Evolutionary conservation across 2,888 invertebrate species (phyloP).

Genomic region (Leistus spinibarbis): DNA sequence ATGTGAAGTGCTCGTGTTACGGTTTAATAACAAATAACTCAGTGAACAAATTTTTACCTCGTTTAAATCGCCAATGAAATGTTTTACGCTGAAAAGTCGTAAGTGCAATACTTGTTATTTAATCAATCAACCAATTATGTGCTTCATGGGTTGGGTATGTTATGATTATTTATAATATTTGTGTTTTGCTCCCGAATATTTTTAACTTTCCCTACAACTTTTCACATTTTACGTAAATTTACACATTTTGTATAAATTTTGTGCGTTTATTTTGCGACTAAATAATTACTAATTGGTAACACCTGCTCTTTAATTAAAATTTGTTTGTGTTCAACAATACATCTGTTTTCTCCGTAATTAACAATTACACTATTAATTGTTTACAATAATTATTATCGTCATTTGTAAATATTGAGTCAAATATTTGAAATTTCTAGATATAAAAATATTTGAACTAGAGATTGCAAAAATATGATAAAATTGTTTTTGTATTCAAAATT

Average conservation of each 20-base stretch:
- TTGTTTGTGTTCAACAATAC: not conserved
- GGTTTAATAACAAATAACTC: constrained; percentile 38
- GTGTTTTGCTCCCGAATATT: not conserved
- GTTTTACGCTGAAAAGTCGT: not conserved
- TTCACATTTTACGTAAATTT: too few species aligned
- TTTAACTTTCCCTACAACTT: too few species aligned
- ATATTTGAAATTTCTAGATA: too few species aligned
- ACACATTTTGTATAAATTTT: not conserved
- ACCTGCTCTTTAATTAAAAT: not conserved
- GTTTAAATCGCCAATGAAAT: not conserved
- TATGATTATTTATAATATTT: constrained; percentile 29
- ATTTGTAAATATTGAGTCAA: too few species aligned
- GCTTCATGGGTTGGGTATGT: constrained; percentile 33
- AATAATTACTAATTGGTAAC: not conserved
- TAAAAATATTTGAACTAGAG: too few species aligned
- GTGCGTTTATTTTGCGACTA: not conserved
- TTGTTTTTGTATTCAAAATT: too few species aligned
- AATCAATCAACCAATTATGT: constrained; percentile 1
- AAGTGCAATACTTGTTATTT: not conserved
- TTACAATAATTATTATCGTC: too few species aligned
- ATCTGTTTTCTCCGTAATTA: not conserved
- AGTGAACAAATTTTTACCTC: constrained; percentile 4
- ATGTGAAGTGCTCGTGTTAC: constrained; percentile 40
- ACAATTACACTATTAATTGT: too few species aligned
- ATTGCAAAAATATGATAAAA: too few species aligned